phyloP scores from a whole-genome alignment of 2,797 vertebrate genomes.

The Vultur gryphus region DNA sequence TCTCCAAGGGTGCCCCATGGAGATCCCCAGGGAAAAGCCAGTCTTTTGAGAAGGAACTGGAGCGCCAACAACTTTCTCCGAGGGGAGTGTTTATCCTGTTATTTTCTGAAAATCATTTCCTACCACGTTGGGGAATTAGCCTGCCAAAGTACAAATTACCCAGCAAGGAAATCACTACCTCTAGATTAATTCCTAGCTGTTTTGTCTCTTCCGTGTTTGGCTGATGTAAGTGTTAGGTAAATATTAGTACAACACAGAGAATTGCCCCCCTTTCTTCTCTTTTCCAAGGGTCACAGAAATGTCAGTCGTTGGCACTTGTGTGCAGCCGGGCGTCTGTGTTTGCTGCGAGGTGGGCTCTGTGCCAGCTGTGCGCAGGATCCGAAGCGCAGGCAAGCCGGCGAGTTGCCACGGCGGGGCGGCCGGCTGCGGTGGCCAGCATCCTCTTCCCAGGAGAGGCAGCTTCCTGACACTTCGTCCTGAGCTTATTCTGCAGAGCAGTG shows the following conservation, averaged over 20 bases:
- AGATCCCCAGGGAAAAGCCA: not conserved
- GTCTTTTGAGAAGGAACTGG: not conserved
- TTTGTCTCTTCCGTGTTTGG: not conserved
- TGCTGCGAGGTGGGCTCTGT: not conserved
- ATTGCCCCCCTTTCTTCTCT: constrained; percentile 20
- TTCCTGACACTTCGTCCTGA: not conserved
- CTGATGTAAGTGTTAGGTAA: constrained; percentile 12
- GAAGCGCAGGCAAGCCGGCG: rapidly evolving
- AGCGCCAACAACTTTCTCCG: not conserved
- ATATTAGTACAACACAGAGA: constrained; percentile 37
- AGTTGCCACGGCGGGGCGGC: rapidly evolving
- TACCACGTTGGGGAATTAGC: not conserved
- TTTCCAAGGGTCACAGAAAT: constrained; percentile 1
- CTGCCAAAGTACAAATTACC: not conserved
- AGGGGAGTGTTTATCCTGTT: not conserved
- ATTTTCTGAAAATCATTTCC: not conserved
- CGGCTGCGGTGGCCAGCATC: not conserved
- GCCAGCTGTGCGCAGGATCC: not conserved
- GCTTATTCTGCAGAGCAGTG: not conserved
- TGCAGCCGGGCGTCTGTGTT: not conserved
- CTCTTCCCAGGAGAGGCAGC: not conserved
- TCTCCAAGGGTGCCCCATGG: not conserved
- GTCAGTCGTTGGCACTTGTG: not conserved
- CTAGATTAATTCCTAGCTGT: not conserved
- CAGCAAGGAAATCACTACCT: not conserved